Percentiles rank a stretch among this genome's conserved stretches.
phyloP scores from a whole-genome alignment of 2,113 vertebrate species.

The Heteronetta atricapilla region DNA sequence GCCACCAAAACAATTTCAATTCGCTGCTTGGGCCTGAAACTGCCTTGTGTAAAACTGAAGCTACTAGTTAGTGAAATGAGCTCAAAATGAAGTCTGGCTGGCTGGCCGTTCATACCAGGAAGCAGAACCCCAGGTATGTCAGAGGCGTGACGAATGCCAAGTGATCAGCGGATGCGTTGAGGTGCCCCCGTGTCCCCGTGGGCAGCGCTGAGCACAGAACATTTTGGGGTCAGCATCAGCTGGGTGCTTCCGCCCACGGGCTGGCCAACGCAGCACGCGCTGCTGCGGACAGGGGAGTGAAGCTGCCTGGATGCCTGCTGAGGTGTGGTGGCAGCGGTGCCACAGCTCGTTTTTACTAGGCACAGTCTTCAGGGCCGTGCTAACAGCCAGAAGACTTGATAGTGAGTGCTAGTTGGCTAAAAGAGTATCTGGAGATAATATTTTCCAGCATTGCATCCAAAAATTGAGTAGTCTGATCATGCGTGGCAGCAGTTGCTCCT shows the following conservation, averaged over 20 bases:
- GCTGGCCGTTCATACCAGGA: neutral
- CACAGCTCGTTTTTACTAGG: neutral
- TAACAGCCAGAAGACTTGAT: neutral
- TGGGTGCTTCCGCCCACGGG: fast-evolving
- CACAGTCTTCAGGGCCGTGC: neutral
- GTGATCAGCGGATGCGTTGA: neutral
- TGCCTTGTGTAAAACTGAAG: neutral
- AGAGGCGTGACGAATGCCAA: fast-evolving
- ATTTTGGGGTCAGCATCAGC: neutral
- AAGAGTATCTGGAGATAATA: neutral
- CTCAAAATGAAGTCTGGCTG: neutral
- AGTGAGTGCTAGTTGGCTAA: neutral
- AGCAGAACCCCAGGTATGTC: fast-evolving
- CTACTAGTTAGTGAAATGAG: neutral
- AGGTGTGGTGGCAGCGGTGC: neutral
- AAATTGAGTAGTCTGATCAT: neutral
- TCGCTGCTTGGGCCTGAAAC: neutral
- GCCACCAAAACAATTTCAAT: neutral
- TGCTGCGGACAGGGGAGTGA: neutral
- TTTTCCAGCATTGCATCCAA: neutral
- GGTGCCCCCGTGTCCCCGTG: neutral
- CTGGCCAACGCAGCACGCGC: neutral
- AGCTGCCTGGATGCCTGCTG: neutral
- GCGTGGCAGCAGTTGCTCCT: neutral
- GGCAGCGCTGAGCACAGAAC: fast-evolving